Conservation (phyloP, 1,140 invertebrate genomes). For the Callitettix versicolor region DNA sequence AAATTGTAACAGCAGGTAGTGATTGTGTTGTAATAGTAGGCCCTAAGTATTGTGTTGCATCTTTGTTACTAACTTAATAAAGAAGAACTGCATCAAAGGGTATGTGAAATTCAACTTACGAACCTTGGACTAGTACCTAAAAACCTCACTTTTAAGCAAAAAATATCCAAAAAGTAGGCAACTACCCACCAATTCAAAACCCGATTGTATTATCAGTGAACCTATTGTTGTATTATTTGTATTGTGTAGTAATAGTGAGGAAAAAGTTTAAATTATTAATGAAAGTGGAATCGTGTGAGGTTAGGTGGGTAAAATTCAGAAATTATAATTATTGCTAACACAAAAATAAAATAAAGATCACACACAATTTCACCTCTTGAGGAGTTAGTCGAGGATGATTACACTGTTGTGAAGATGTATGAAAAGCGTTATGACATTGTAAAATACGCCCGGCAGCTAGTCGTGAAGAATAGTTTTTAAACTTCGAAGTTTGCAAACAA, state of each 20-base stretch:
- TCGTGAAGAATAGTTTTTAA: not conserved
- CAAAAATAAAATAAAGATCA: not conserved
- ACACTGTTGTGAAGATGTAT: not conserved
- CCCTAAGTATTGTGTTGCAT: too few relatives aligned
- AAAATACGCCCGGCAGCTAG: not conserved
- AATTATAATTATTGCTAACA: not conserved
- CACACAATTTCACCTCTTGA: conserved; percentile 14
- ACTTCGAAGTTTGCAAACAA: conserved; percentile 3
- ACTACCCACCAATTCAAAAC: too few relatives aligned
- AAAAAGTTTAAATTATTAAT: not conserved
- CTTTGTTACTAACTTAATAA: too few relatives aligned
- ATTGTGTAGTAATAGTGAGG: too few relatives aligned
- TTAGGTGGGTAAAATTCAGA: not conserved
- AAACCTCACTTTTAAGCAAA: too few relatives aligned
- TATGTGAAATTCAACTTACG: too few relatives aligned
- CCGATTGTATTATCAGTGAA: too few relatives aligned
- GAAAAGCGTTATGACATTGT: not conserved
- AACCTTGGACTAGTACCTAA: too few relatives aligned
- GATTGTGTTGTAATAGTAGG: too few relatives aligned
- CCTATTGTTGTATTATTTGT: not conserved
- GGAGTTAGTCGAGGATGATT: conserved; percentile 17
- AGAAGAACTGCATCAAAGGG: too few relatives aligned
- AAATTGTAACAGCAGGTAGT: too few relatives aligned
- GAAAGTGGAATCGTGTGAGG: not conserved
- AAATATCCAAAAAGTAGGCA: too few relatives aligned